phyloP scores from a whole-genome alignment of 2,888 invertebrate species.

The Harpagoxenus sublaevis region DNA sequence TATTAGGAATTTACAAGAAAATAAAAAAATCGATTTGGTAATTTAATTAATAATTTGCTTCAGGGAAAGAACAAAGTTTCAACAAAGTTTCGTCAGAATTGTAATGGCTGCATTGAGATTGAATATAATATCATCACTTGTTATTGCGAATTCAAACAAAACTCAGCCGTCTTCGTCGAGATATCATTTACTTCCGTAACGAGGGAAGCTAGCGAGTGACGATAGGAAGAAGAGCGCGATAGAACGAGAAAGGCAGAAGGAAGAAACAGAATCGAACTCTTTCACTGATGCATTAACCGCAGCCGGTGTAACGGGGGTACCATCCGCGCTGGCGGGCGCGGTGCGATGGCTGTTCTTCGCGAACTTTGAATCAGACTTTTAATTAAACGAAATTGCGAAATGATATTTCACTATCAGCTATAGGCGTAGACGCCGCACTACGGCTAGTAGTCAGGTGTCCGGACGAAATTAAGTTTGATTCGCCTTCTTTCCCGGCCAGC shows the following conservation, averaged over 20 bases:
- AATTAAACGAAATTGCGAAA: constrained; percentile 85
- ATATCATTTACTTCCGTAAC: constrained; percentile 33
- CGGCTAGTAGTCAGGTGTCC: constrained; percentile 68
- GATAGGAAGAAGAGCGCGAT: constrained; percentile 12
- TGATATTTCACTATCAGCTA: constrained; percentile 82
- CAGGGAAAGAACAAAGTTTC: background rate
- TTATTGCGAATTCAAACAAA: constrained; percentile 17
- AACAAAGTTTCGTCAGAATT: constrained; percentile 17
- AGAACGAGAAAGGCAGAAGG: constrained; percentile 30
- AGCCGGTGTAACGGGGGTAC: constrained; percentile 80
- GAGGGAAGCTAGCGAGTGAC: constrained; percentile 43
- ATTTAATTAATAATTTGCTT: constrained; percentile 13
- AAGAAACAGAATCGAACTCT: constrained; percentile 76
- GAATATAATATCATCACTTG: constrained; percentile 9
- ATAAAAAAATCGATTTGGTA: background rate
- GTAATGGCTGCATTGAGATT: constrained; percentile 12
- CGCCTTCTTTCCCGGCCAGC: constrained; percentile 70
- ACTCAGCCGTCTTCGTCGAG: constrained; percentile 1
- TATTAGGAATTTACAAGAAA: background rate
- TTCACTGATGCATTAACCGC: constrained; percentile 85
- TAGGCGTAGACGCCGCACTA: constrained; percentile 53
- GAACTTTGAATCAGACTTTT: constrained; percentile 85
- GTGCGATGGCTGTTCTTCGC: constrained; percentile 69
- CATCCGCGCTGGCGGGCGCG: constrained; percentile 65
- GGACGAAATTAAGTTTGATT: constrained; percentile 74